phyloP scores from a whole-genome alignment of 2,113 vertebrate genomes.

The Bettongia penicillata region DNA sequence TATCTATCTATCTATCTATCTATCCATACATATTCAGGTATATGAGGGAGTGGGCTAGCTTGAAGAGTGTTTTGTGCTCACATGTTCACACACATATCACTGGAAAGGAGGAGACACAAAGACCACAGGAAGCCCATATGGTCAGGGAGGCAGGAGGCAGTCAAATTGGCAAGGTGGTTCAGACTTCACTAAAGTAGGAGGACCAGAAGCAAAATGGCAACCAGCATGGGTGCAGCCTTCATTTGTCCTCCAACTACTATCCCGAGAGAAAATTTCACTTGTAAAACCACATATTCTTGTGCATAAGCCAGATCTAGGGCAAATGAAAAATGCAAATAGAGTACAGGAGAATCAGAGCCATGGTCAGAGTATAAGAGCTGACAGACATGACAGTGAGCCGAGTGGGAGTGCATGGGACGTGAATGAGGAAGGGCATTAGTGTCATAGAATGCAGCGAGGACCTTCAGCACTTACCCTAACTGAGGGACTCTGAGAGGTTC shows the following conservation, averaged over 20 bases:
- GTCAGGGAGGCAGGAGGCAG: neutral
- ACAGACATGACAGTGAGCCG: neutral
- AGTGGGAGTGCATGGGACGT: neutral
- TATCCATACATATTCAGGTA: neutral
- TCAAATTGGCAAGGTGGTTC: neutral
- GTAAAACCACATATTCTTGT: neutral
- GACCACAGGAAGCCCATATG: neutral
- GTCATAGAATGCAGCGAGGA: neutral
- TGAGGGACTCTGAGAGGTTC: neutral
- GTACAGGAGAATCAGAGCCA: neutral
- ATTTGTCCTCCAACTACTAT: neutral
- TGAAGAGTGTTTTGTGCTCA: neutral
- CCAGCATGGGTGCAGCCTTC: neutral
- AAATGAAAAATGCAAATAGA: neutral
- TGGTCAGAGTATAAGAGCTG: neutral
- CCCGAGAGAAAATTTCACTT: neutral
- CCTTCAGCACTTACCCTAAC: neutral
- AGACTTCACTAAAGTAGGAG: neutral
- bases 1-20: neutral
- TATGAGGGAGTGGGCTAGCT: neutral
- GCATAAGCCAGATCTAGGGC: neutral
- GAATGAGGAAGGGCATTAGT: neutral
- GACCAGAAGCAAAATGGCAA: neutral
- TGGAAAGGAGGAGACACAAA: neutral
- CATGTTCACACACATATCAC: neutral